Evolutionary conservation across 2,888 invertebrate species (phyloP).

Genomic region (Pyrochroa serraticornis): DNA sequence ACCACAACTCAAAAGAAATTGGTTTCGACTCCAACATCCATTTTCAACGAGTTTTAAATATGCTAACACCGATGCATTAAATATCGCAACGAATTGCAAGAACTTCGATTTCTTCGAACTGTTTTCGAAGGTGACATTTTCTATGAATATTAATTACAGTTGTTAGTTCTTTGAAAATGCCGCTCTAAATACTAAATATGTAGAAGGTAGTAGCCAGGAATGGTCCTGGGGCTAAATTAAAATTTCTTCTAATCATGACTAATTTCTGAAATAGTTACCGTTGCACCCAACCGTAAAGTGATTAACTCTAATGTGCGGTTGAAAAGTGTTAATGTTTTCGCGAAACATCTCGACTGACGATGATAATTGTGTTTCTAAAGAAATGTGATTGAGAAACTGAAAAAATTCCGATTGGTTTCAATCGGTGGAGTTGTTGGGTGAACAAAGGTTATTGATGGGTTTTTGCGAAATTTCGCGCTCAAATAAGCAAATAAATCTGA

Average conservation of each 20-base stretch:
- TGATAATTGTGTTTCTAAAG: too few relatives aligned
- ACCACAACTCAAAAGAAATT: too few relatives aligned
- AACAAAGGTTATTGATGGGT: conserved; percentile 8
- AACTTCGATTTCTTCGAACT: conserved; percentile 10
- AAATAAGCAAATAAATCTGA: conserved; percentile 11
- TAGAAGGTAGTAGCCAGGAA: conserved; percentile 3
- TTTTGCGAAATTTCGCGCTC: conserved; percentile 24
- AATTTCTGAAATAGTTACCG: too few relatives aligned
- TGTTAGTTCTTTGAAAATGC: not conserved
- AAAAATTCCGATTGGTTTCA: not conserved
- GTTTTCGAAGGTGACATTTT: conserved; percentile 16
- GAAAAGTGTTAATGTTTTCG: not conserved
- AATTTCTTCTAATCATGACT: conserved; percentile 6
- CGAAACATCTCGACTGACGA: not conserved
- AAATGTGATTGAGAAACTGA: conserved; percentile 3
- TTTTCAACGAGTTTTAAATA: too few relatives aligned
- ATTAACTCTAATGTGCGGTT: conserved; percentile 4
- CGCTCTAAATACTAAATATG: not conserved
- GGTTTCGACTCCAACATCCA: too few relatives aligned
- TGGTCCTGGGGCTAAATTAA: conserved; percentile 9
- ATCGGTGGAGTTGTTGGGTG: conserved; percentile 4
- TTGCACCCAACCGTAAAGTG: not conserved
- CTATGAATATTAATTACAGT: conserved; percentile 8
- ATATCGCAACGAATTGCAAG: not conserved
- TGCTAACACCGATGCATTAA: too few relatives aligned